A percentile compares a stretch with the other conserved stretches of the same genome.
Evolutionary conservation across 2,888 invertebrate genomes (phyloP).

Genomic region (Pseudococcus longispinus): DNA sequence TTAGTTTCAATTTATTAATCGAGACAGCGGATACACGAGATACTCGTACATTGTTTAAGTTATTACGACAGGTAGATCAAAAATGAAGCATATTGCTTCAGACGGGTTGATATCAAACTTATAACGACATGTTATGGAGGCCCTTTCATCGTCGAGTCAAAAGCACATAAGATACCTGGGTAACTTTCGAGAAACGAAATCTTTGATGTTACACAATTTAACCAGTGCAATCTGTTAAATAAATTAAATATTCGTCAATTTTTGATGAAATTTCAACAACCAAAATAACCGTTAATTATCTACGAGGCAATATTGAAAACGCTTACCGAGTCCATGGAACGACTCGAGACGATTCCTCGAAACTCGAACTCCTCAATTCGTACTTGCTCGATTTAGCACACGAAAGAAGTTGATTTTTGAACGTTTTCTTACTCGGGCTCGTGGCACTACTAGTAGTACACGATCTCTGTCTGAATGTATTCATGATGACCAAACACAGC

Average conservation of each 20-base stretch:
- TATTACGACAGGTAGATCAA: neutral
- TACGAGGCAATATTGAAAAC: neutral
- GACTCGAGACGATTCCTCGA: constrained; percentile 63
- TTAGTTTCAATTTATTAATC: constrained; percentile 6
- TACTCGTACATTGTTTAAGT: neutral
- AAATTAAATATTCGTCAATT: neutral
- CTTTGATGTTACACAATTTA: neutral
- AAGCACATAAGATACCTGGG: neutral
- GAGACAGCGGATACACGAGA: constrained; percentile 1
- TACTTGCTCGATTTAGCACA: constrained; percentile 63
- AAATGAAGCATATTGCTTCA: neutral
- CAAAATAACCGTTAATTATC: neutral
- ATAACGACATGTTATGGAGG: neutral
- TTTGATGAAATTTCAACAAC: neutral
- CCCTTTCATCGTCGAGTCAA: neutral
- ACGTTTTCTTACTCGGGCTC: constrained; percentile 49
- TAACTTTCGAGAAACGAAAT: neutral
- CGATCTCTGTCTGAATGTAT: constrained; percentile 41
- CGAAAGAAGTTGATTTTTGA: constrained; percentile 59
- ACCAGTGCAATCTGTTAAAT: neutral
- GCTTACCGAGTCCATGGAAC: constrained; percentile 63
- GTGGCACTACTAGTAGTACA: constrained; percentile 41
- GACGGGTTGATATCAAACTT: neutral
- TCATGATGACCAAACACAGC: neutral
- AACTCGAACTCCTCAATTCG: constrained; percentile 64